Percentiles rank a stretch among this genome's conserved stretches.
phyloP scores from a whole-genome alignment of 2,888 invertebrate genomes.

The Globia sparganii region DNA sequence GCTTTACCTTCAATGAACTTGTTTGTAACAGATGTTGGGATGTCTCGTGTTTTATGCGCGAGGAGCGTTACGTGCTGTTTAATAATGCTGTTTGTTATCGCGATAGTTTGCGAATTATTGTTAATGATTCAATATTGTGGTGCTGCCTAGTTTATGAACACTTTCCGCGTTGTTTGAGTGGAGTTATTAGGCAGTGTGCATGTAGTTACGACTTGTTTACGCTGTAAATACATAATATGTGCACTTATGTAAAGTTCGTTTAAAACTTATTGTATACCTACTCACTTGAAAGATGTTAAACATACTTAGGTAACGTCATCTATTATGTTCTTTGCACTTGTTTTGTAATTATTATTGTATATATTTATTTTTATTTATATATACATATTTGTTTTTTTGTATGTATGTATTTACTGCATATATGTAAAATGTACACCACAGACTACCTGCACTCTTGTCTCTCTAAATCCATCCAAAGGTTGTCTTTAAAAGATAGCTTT shows the following conservation, averaged over 20 bases:
- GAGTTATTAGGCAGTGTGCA: conserved; percentile 42
- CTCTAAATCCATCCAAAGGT: too few relatives aligned
- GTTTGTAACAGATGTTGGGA: conserved; percentile 72
- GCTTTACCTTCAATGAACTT: conserved; percentile 70
- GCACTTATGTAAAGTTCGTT: conserved; percentile 21
- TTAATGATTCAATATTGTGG: conserved; percentile 57
- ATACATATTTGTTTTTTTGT: too few relatives aligned
- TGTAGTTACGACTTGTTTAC: conserved; percentile 44
- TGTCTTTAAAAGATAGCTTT: too few relatives aligned
- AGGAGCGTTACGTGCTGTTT: conserved; percentile 38
- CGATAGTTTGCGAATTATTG: conserved; percentile 51
- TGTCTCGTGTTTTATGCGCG: conserved; percentile 60
- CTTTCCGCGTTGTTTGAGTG: conserved; percentile 34
- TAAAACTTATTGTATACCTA: neutral
- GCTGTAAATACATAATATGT: conserved; percentile 14
- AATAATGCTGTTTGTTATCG: conserved; percentile 48
- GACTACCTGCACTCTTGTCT: too few relatives aligned
- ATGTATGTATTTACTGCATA: too few relatives aligned
- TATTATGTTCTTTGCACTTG: too few relatives aligned
- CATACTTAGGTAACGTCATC: neutral
- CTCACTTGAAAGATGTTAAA: conserved; percentile 23
- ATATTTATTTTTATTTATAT: too few relatives aligned
- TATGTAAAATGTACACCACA: too few relatives aligned
- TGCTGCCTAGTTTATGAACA: conserved; percentile 44
- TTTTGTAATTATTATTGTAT: too few relatives aligned